phyloP scores from a whole-genome alignment of 2,797 vertebrate species.

The Smutsia gigantea region DNA sequence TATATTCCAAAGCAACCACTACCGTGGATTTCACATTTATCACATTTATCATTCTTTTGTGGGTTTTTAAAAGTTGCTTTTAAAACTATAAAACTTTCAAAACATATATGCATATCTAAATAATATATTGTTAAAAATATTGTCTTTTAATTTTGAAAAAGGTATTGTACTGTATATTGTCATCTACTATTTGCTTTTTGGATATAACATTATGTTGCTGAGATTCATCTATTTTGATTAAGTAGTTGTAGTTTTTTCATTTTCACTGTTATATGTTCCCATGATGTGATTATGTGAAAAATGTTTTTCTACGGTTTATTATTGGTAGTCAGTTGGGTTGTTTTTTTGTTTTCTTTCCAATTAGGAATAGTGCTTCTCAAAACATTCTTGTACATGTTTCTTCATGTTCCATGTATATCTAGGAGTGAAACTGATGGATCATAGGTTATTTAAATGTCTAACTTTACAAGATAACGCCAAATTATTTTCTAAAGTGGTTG shows the following conservation, averaged over 20 bases:
- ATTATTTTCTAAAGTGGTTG: not conserved
- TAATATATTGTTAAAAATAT: not conserved
- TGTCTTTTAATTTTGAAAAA: slow-evolving; percentile 32
- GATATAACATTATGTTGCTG: not conserved
- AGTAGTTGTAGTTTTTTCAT: not conserved
- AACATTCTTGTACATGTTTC: not conserved
- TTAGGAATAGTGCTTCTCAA: not conserved
- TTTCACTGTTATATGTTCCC: not conserved
- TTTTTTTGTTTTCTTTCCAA: not conserved
- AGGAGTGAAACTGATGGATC: not conserved
- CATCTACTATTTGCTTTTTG: not conserved
- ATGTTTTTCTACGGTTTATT: not conserved
- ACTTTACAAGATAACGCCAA: not conserved
- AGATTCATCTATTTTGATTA: not conserved
- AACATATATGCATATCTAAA: not conserved
- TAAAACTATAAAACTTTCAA: not conserved
- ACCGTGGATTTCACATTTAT: not conserved
- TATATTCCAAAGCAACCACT: not conserved
- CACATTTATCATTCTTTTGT: not conserved
- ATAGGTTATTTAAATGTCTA: slow-evolving; percentile 9
- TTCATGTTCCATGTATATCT: not conserved
- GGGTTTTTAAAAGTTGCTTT: not conserved
- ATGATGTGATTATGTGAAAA: not conserved
- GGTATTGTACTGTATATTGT: not conserved
- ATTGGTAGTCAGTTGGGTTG: not conserved